Evolutionary conservation across 2,797 vertebrate species (phyloP).

Genomic region (Liparis tanakae): DNA sequence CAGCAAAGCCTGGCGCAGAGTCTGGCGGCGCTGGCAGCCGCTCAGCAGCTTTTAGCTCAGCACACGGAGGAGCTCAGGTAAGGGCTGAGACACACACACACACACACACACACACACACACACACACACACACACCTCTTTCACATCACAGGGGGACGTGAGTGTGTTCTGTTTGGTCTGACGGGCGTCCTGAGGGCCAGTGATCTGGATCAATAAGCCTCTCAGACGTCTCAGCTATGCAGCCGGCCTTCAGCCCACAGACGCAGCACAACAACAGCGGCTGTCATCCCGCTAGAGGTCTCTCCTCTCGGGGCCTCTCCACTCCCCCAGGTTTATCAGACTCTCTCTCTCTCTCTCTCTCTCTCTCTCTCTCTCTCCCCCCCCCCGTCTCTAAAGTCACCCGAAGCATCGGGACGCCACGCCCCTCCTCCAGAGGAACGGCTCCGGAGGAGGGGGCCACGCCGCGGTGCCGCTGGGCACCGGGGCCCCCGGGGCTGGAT

Average conservation of each 20-base stretch:
- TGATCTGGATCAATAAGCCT: constrained; percentile 17
- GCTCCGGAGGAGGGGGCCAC: constrained; percentile 67
- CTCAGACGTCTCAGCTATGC: constrained; percentile 38
- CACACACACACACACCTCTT: too few species aligned
- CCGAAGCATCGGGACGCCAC: constrained; percentile 87
- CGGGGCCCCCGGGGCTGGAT: constrained; percentile 75
- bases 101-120: too few species aligned
- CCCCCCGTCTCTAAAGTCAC: constrained; percentile 67
- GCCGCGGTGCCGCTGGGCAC: constrained; percentile 79
- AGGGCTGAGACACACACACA: constrained; percentile 61
- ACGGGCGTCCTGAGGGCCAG: background rate
- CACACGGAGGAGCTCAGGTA: constrained; percentile 92
- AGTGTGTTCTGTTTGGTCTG: background rate
- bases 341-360: background rate
- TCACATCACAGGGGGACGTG: background rate
- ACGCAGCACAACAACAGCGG: constrained; percentile 61
- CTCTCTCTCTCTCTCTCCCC: too few species aligned
- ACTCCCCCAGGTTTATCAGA: constrained; percentile 26
- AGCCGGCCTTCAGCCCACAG: constrained; percentile 65
- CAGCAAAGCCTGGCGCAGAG: constrained; percentile 82
- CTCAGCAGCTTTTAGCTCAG: constrained; percentile 86
- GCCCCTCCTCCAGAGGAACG: constrained; percentile 86
- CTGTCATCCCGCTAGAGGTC: constrained; percentile 63
- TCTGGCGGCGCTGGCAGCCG: constrained; percentile 80
- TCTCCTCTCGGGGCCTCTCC: constrained; percentile 42